Conservation (phyloP, 2,113 vertebrate species). For the Rhizomys pruinosus region DNA sequence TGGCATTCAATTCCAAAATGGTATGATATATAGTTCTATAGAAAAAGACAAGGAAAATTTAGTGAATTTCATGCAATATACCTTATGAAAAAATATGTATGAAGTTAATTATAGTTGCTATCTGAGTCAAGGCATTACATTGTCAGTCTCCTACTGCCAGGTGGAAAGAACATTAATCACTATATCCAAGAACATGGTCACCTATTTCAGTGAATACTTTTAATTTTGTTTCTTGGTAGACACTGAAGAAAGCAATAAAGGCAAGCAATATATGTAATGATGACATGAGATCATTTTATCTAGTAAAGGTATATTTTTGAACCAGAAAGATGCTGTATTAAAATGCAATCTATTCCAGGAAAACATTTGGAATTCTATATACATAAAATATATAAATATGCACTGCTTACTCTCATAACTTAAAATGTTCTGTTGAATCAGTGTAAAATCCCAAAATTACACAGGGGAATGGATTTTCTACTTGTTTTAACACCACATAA, state of each 20-base stretch:
- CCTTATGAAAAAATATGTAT: not conserved
- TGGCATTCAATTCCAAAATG: not conserved
- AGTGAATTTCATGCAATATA: not conserved
- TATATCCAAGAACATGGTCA: not conserved
- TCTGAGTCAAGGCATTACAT: not conserved
- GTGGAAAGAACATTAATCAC: not conserved
- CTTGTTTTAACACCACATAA: not conserved
- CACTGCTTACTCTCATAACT: not conserved
- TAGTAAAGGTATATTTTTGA: not conserved
- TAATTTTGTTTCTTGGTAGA: not conserved
- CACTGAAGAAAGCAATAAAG: not conserved
- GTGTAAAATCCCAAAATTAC: not conserved
- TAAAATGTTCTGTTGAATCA: not conserved
- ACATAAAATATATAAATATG: not conserved
- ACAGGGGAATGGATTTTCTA: not conserved
- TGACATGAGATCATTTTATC: not conserved
- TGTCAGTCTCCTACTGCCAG: not conserved
- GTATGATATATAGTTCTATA: not conserved
- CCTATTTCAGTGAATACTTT: not conserved
- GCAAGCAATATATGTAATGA: not conserved
- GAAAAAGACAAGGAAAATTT: fast-evolving
- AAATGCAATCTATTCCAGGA: not conserved
- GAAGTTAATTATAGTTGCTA: not conserved
- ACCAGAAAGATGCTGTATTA: not conserved
- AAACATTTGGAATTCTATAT: not conserved